Evolutionary conservation across 2,888 invertebrate species (phyloP).

Genomic region (Megastigmus dorsalis): DNA sequence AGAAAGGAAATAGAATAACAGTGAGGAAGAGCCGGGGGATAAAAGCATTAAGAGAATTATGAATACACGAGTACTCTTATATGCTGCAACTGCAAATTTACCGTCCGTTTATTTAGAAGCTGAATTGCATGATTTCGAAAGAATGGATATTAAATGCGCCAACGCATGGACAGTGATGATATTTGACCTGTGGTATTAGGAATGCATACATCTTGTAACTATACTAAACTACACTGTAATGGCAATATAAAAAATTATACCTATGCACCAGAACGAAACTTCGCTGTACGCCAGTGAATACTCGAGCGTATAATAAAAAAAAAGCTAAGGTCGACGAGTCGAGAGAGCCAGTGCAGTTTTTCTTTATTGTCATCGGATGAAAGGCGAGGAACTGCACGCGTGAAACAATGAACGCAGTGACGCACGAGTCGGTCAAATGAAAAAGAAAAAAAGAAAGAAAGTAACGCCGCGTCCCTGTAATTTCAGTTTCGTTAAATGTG

Average conservation of each 20-base stretch:
- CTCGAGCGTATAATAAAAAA: too few relatives aligned
- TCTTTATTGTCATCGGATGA: not conserved
- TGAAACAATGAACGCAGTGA: not conserved
- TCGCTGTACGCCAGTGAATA: too few relatives aligned
- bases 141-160: too few relatives aligned
- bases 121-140: not conserved
- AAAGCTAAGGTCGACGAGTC: too few relatives aligned
- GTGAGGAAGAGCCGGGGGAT: not conserved
- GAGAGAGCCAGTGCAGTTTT: too few relatives aligned
- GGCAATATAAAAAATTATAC: too few relatives aligned
- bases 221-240: too few relatives aligned
- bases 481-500: conserved; percentile 16
- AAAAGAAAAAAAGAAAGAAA: too few relatives aligned
- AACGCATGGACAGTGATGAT: too few relatives aligned
- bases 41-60: conserved; percentile 19
- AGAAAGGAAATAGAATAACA: not conserved
- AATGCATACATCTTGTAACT: too few relatives aligned
- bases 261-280: too few relatives aligned
- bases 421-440: not conserved
- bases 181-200: too few relatives aligned
- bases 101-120: not conserved
- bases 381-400: not conserved
- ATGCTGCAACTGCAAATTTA: not conserved
- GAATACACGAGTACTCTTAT: not conserved
- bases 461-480: not conserved